phyloP scores from a whole-genome alignment of 2,888 invertebrate species.

The Hofmannophila pseudospretella region DNA sequence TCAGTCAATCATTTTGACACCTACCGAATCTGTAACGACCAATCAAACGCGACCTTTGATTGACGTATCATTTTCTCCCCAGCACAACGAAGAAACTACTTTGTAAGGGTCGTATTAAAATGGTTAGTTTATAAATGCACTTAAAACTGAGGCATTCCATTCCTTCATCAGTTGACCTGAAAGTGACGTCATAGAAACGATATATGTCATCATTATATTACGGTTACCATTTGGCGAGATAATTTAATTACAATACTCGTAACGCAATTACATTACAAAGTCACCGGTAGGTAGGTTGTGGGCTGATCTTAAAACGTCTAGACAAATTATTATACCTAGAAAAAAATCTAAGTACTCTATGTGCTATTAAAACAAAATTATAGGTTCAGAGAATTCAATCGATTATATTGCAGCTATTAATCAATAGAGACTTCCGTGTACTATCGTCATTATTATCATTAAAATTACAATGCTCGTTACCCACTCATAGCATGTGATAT shows the following conservation, averaged over 20 bases:
- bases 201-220: constrained; percentile 21
- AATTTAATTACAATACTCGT: constrained; percentile 20
- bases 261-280: constrained; percentile 12
- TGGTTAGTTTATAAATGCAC: background rate
- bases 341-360: background rate
- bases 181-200: constrained; percentile 18
- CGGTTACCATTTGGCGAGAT: constrained; percentile 13
- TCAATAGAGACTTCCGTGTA: constrained; percentile 6
- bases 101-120: constrained; percentile 4
- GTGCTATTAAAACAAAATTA: background rate
- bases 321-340: background rate
- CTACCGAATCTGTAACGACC: constrained; percentile 23
- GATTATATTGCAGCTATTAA: background rate
- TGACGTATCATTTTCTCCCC: constrained; percentile 12
- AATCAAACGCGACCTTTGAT: constrained; percentile 26
- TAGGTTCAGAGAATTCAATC: background rate
- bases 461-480: constrained; percentile 11
- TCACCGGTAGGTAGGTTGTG: constrained; percentile 12
- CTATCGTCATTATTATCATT: constrained; percentile 1
- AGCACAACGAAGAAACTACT: background rate
- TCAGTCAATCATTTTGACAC: constrained; percentile 38
- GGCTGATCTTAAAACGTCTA: constrained; percentile 6
- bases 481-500: constrained; percentile 16
- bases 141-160: constrained; percentile 3
- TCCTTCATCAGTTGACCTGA: constrained; percentile 16